These are phyloP conservation scores for Rousettus madagascariensis DNA, from an alignment of 2,797 vertebrate species.

Conservation along the genomic window DNA sequence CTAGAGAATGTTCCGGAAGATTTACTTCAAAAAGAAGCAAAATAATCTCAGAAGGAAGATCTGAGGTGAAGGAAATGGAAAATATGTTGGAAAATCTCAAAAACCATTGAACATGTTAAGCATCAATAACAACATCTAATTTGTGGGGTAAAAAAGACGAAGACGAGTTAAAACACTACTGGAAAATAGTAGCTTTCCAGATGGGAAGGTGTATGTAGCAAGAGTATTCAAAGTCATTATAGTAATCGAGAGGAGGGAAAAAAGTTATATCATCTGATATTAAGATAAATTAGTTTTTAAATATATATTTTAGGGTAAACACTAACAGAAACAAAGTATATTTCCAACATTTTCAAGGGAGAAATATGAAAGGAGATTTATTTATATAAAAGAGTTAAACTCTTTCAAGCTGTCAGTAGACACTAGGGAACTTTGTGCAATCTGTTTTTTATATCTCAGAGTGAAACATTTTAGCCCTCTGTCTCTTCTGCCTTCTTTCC, in stretches of 20 bases:
- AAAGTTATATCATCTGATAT: background rate
- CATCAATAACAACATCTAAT: background rate
- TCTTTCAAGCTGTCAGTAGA: background rate
- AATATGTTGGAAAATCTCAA: background rate
- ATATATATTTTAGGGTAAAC: background rate
- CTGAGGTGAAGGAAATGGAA: background rate
- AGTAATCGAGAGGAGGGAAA: background rate
- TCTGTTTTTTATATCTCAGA: background rate
- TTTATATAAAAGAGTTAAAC: background rate
- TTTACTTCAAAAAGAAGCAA: background rate
- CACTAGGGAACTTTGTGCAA: background rate
- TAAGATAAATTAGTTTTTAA: slow-evolving; percentile 14
- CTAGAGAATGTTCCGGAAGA: background rate
- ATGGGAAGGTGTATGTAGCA: background rate
- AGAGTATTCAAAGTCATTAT: background rate
- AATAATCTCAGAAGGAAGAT: background rate
- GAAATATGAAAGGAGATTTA: background rate
- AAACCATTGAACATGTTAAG: background rate
- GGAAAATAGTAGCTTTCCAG: background rate
- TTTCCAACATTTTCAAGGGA: background rate
- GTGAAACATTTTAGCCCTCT: background rate
- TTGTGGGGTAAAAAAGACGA: background rate
- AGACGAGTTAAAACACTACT: background rate
- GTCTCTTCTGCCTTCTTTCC: background rate
- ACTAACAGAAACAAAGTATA: background rate